Conservation (phyloP, 53 echinoderm and acorn worm species). For the Holothuria scabra region DNA sequence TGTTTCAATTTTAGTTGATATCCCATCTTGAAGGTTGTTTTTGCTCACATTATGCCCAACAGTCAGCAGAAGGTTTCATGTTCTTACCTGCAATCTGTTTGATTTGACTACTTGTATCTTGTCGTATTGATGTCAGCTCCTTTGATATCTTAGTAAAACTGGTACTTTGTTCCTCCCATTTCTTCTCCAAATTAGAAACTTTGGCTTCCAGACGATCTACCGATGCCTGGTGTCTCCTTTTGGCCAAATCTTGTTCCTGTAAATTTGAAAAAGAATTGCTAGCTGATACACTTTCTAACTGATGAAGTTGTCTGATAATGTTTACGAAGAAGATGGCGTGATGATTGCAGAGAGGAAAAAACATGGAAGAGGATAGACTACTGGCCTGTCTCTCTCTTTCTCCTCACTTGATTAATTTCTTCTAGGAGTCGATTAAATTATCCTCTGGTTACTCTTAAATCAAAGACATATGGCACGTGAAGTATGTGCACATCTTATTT, state of each 20-base stretch:
- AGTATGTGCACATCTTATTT: too few relatives aligned
- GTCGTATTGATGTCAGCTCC: slow-evolving; percentile 82
- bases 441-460: slow-evolving; percentile 18
- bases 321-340: background rate
- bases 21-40: too few relatives aligned
- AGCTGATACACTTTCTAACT: background rate
- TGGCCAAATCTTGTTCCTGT: slow-evolving; percentile 88
- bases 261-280: background rate
- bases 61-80: slow-evolving; percentile 2
- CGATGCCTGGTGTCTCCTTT: slow-evolving; percentile 81
- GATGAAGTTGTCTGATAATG: background rate
- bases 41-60: background rate
- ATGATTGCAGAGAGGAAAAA: background rate
- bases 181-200: slow-evolving; percentile 89
- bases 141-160: slow-evolving; percentile 86
- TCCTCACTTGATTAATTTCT: slow-evolving; percentile 18
- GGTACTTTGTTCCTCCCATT: slow-evolving; percentile 88
- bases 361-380: too few relatives aligned
- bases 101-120: slow-evolving; percentile 82
- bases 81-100: slow-evolving; percentile 52
- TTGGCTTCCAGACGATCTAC: slow-evolving; percentile 87
- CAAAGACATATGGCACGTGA: too few relatives aligned
- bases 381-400: background rate
- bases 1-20: too few relatives aligned
- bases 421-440: slow-evolving; percentile 10